Base-by-base conservation (phyloP, 2,113 vertebrate genomes). In the Monarcha castaneiventris region DNA sequence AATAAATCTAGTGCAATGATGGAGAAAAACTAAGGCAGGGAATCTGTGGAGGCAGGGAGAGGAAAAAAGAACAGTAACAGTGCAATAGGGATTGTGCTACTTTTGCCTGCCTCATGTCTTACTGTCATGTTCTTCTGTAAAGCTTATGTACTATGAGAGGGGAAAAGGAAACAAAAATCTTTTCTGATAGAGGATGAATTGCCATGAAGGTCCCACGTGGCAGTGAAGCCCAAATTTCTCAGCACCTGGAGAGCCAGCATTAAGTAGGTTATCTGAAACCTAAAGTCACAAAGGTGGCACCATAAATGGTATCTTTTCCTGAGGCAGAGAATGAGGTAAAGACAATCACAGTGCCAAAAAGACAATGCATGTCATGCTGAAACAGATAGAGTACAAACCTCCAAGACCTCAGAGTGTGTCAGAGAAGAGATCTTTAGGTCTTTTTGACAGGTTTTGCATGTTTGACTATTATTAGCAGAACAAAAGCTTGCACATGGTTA, bases 21-120 rank as follows among this genome's bases (percentile, higher is more conserved):
- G 94, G 93, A 96, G 94, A 96, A 97, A 98, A 98, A 97, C 91
- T 96, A 94, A 98, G 93, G 85, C 89, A 93, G 94, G 87, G 79
- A 49, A 94, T 96, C 93, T 96, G 97, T 93, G 68, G 97, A 97
- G 79, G 94, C 59, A 81, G 64, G 49, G 72, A 89, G 48, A 92
- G 16, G 48, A 37, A 78, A 79, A 79, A 77, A 81, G 89, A 97
- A 91, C 37, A 74, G 63, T 78, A 95, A 52, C 30, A 73, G 17
- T 84, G 59, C 51, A 72, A 32, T 44, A 77, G 49, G 1, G 7
- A 16, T 51, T 85, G 81, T 56, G 71, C 54, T 97, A 62, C 67
- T 96, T 97, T 95, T 81, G 77, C 35, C 30, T 69, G 51, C 32
- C 62, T 85, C 15, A 8, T 91, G 66, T 91, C 80, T 90, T 92